phyloP scores from a whole-genome alignment of 2,888 invertebrate genomes.

The Tortricodes alternella region DNA sequence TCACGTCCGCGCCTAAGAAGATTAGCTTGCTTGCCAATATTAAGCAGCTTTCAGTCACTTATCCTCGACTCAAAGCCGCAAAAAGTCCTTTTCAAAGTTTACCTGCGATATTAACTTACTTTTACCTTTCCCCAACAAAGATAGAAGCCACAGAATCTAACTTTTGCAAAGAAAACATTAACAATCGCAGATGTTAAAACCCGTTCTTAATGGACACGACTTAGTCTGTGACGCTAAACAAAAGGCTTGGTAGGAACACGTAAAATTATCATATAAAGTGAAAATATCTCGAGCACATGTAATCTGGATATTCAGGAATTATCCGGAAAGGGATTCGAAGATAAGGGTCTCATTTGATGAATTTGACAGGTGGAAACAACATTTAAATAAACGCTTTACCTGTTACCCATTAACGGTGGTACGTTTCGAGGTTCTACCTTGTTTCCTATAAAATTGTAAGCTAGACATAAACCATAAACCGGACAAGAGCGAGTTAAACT shows the following conservation, averaged over 20 bases:
- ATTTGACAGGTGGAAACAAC: constrained; percentile 9
- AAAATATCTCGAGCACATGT: constrained; percentile 47
- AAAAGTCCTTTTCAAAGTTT: constrained; percentile 9
- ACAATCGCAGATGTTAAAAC: neutral
- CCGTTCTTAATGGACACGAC: neutral
- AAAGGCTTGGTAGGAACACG: constrained; percentile 13
- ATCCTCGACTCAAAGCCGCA: neutral
- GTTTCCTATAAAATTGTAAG: too few relatives aligned
- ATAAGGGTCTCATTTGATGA: constrained; percentile 26
- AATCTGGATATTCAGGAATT: constrained; percentile 42
- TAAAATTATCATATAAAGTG: constrained; percentile 55
- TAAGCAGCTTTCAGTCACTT: constrained; percentile 1
- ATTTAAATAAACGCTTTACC: constrained; percentile 4
- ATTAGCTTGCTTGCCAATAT: neutral
- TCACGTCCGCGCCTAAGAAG: neutral
- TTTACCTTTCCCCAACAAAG: neutral
- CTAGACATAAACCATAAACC: too few relatives aligned
- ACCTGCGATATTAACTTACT: constrained; percentile 14
- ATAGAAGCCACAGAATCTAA: constrained; percentile 5
- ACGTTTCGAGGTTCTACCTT: too few relatives aligned
- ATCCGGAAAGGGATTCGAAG: constrained; percentile 15
- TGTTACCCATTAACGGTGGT: too few relatives aligned
- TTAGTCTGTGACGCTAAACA: constrained; percentile 8
- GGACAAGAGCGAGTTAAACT: too few relatives aligned
- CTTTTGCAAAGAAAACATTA: neutral